Evolutionary conservation across 2,797 vertebrate species (phyloP), one percentile per base, ranked within the genome.

Genomic region (Prunella strophiata): DNA sequence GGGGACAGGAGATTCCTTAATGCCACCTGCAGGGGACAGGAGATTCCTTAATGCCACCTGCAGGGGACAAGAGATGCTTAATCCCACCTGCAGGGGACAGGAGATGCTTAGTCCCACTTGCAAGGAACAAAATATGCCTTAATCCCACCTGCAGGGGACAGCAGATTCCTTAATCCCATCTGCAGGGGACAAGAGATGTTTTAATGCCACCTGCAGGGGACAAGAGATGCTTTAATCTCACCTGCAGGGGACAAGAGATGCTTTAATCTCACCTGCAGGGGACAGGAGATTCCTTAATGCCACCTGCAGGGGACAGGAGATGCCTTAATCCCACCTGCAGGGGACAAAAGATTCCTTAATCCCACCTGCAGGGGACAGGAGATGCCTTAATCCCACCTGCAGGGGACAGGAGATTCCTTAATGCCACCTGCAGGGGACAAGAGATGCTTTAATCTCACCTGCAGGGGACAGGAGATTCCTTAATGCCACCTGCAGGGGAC

Each of bases 301-400:
- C 25, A 16, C 29, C 57, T 8, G 32, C 47, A 11, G 0, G 2
- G 43, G 15, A 9, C 9, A 7, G 2, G 14, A 8, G 5, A 3
- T 9, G 2, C 51, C n/a, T 50, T 11, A 21, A 67, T 27, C 3
- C 63, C 16, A 66, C 4, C 5, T 47, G 96, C 38, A 34, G 57
- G 71, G 10, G 2, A 23, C 20, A 9, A 13, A 14, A 4, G 3
- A 38, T 4, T 7, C 27, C 9, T 19, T 1, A 32, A 42, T 3
- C 2, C 10, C 51, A 55, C 29, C 23, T 27, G 11, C 17, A 54
- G 10, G 38, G 4, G 18, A 7, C 5, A 6, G 20, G 5, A 8
- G 3, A 34, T 5, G 9, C 38, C 32, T 11, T 3, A 72, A 27
- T 5, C 7, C 99, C 99, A 99, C 97, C 99, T 99, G 96, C n/a